A percentile compares a stretch with the other conserved stretches of the same genome.
Evolutionary conservation across 2,888 invertebrate genomes (phyloP).

Genomic region (Notodonta dromedarius): DNA sequence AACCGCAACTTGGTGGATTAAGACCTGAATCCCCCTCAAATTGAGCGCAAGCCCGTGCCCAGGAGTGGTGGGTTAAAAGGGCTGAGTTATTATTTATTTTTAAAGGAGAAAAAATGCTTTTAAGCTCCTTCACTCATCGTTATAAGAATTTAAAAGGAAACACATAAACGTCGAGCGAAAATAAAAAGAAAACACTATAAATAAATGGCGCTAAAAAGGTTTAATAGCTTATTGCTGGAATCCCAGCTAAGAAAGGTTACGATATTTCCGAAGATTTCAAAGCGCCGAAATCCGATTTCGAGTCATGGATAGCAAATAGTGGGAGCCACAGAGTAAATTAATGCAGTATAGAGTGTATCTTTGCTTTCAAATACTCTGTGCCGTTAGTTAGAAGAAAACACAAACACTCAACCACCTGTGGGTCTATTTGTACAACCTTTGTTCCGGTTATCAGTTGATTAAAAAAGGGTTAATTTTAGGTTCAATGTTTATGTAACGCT

Average conservation of each 20-base stretch:
- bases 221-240: conserved; percentile 19
- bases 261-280: conserved; percentile 20
- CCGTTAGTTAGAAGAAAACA: conserved; percentile 12
- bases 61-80: no score
- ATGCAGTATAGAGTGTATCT: conserved; percentile 14
- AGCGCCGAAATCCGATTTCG: conserved; percentile 22
- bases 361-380: conserved; percentile 16
- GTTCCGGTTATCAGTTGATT: conserved; percentile 21
- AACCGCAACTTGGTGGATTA: no score
- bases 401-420: conserved; percentile 23
- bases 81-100: no score
- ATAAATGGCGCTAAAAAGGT: conserved; percentile 34
- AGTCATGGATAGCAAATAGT: conserved; percentile 11
- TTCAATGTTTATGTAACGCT: conserved; percentile 7
- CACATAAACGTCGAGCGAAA: no score
- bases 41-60: no score
- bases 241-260: conserved; percentile 18
- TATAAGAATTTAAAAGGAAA: neutral
- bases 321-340: conserved; percentile 24
- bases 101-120: no score
- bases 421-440: conserved; percentile 11
- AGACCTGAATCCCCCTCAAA: no score
- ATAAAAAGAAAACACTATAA: neutral
- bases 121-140: neutral
- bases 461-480: conserved; percentile 18